Base-by-base conservation (phyloP, 1,140 invertebrate genomes). In the Gonatopus flavifemur region DNA sequence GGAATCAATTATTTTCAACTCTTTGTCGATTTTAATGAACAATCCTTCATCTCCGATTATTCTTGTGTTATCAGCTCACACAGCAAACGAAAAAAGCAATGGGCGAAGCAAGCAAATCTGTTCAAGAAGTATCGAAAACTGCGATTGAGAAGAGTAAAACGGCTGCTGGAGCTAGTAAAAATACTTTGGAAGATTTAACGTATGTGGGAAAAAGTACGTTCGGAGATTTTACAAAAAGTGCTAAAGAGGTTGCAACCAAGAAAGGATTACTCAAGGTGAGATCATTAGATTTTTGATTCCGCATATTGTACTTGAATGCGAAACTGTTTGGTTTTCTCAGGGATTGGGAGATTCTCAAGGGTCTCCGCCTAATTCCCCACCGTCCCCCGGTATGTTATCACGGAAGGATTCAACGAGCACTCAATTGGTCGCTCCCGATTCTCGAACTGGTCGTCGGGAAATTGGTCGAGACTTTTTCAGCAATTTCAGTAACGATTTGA, bases 211-310 rank as follows among this genome's bases (percentile, higher is more conserved):
- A 91, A 69, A 91, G 87, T 20, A 93, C 90, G 2, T 77, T 93
- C 28, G 91, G 89, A 8, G 92, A 94, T 72, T 77, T 94, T n/a
- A 94, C 92, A 0, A 95, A 94, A 72, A 91, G 88, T 66, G 91
- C 91, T 3, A 91, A 92, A 64, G 90, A 93, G 78, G 90, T 81
- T 10, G 91, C 89, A 10, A 80, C 86, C 2, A 94, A 93, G 64
- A 94, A 93, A 72, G 90, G 90, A 39, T 78, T 94, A 28, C 72
- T 93, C 10, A 90, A 92, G 80, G 88, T 88, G 76, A 64, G 16
- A 19, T 21, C 3, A n/a, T n/a, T 18, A 42, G 2, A 44, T 22
- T 1, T 35, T 21, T 22, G 13, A 20, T n/a, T n/a, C 28, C 12
- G 9, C 7, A n/a, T n/a, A n/a, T n/a, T n/a, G n/a, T n/a, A n/a